phyloP scores from a whole-genome alignment of 2,113 vertebrate genomes.

The Urocynchramus pylzowi region DNA sequence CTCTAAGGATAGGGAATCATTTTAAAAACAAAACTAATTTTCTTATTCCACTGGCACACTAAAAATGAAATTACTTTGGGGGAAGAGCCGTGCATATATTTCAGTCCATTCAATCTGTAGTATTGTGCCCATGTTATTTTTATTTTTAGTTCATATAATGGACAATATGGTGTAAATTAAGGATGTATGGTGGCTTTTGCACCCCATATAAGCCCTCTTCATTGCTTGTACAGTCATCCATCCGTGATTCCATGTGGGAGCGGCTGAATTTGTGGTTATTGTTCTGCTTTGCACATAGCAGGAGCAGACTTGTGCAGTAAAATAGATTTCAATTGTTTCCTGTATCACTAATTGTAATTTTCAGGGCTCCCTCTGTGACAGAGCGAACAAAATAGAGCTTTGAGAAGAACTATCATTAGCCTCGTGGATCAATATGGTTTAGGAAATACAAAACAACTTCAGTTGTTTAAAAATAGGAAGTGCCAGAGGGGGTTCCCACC shows the following conservation, averaged over 20 bases:
- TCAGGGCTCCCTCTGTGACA: constrained; percentile 61
- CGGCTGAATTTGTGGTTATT: neutral
- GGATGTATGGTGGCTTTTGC: neutral
- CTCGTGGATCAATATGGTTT: constrained; percentile 67
- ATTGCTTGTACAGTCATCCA: neutral
- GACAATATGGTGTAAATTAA: neutral
- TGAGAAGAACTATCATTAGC: constrained; percentile 71
- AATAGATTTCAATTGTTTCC: constrained; percentile 62
- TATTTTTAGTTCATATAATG: neutral
- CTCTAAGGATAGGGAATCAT: neutral
- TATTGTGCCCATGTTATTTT: neutral
- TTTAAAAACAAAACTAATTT: neutral
- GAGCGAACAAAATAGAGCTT: constrained; percentile 58
- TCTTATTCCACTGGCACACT: neutral
- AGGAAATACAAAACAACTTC: constrained; percentile 68
- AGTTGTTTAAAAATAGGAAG: constrained; percentile 73
- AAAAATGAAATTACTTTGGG: neutral
- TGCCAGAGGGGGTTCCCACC: constrained; percentile 62
- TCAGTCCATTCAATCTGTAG: neutral
- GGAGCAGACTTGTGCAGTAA: constrained; percentile 28
- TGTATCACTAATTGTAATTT: constrained; percentile 67
- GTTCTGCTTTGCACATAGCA: constrained; percentile 45
- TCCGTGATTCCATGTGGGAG: neutral
- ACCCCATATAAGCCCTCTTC: neutral
- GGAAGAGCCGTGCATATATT: neutral